Base-by-base conservation (phyloP, 2,888 invertebrate genomes). In the Tromatobia lineatoria region DNA sequence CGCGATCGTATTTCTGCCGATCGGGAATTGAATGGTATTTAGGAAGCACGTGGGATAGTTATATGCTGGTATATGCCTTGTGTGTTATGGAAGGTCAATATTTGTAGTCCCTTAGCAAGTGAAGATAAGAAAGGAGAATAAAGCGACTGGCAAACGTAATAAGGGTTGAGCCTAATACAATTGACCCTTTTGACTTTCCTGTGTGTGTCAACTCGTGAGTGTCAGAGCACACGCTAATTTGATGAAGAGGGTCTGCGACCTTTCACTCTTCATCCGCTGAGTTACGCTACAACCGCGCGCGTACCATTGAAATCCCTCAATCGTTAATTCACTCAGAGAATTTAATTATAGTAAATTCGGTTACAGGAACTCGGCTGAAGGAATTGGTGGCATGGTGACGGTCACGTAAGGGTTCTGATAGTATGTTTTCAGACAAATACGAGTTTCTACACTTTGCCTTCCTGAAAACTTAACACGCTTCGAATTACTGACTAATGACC, bases 111-210 rank as follows among this genome's bases (percentile, higher is more conserved):
- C 69, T 34, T 59, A 29, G 54, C 20, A 29, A 34, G 67, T 20
- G 20, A 42, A 15, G n/a, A 38, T 23, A 50, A 29, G 20, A 61
- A 54, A 38, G 42, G 23, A 20, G 42, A 54, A 20, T 34, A 38
- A 23, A 38, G 42, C 38, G 45, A 57, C 54, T 42, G 29, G 75
- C 38, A 83, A 80, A 83, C 47, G 59, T 73, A 47, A 64, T 80
- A 77, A 80, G 61, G n/a, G n/a, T 47, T 64, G 34, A 77, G 64
- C 69, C 61, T 77, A 77, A 77, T 70, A 61, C 73, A 77, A 80
- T 84, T 84, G 69, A 84, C 83, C 83, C 83, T 80, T 75, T 74
- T 83, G 75, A 83, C 79, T 38, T 64, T 23, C 50, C 42, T 18
- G 80, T 25, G 74, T 50, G 54, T 23, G 61, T 69, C 47, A 77